Evolutionary conservation across 2,113 vertebrate genomes (phyloP).

Genomic region (Poeciliopsis occidentalis): DNA sequence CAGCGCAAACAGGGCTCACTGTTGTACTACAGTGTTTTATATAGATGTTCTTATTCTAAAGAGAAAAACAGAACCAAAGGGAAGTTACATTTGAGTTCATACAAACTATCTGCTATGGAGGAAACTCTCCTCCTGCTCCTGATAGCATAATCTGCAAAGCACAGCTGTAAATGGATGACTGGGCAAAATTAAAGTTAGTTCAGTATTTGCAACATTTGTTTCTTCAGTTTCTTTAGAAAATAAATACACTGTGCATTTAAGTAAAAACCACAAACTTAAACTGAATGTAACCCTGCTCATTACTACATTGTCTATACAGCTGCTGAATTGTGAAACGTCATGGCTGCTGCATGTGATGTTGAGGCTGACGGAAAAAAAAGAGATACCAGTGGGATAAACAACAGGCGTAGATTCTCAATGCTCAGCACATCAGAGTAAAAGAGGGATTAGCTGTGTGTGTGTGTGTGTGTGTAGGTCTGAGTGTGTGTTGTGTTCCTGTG

Average conservation of each 20-base stretch:
- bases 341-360: slow-evolving; percentile 55
- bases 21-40: background rate
- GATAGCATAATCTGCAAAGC: slow-evolving; percentile 25
- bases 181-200: background rate
- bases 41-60: background rate
- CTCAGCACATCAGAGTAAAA: slow-evolving; percentile 76
- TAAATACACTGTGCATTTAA: background rate
- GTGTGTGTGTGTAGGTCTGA: background rate
- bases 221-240: too few relatives aligned
- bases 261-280: slow-evolving; percentile 14
- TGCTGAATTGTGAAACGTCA: slow-evolving; percentile 49
- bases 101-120: background rate
- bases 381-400: slow-evolving; percentile 25
- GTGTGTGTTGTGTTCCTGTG: background rate
- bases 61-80: background rate
- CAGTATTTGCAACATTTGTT: background rate
- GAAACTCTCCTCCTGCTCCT: slow-evolving; percentile 1
- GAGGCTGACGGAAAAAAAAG: slow-evolving; percentile 43
- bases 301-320: slow-evolving; percentile 30
- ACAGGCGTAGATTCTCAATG: slow-evolving; percentile 60
- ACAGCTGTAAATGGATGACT: background rate
- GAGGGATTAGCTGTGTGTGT: slow-evolving; percentile 67
- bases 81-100: background rate
- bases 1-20: background rate
- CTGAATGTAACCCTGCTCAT: slow-evolving; percentile 11